These are phyloP conservation scores for Silurus asotus DNA, from an alignment of 2,113 vertebrate species.

Conservation along the genomic window DNA sequence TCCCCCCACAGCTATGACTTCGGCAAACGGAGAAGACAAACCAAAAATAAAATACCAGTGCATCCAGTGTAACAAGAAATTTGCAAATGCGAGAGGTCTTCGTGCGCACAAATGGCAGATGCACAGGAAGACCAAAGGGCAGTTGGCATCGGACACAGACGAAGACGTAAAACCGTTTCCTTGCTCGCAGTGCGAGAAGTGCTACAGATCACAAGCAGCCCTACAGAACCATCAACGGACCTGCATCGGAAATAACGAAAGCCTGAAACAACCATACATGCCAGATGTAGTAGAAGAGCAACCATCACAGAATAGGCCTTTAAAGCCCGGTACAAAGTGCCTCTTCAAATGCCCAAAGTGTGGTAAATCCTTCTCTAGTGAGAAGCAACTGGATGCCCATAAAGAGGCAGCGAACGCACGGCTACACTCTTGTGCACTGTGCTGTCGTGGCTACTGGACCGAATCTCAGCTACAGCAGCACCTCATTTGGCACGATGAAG, in stretches of 20 bases:
- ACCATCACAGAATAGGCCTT: conserved; percentile 9
- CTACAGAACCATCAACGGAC: conserved; percentile 56
- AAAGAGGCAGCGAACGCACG: conserved; percentile 65
- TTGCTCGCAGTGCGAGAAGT: conserved; percentile 53
- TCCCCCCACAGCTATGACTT: neutral
- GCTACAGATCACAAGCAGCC: conserved; percentile 50
- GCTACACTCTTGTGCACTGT: conserved; percentile 72
- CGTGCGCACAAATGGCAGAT: conserved; percentile 74
- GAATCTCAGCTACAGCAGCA: conserved; percentile 76
- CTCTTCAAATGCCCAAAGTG: conserved; percentile 76
- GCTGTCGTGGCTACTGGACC: conserved; percentile 74
- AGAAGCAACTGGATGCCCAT: conserved; percentile 65
- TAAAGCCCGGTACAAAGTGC: conserved; percentile 59
- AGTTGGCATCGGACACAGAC: neutral
- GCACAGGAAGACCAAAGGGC: conserved; percentile 54
- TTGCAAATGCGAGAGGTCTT: conserved; percentile 67
- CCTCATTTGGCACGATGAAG: conserved; percentile 75
- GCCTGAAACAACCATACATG: conserved; percentile 28
- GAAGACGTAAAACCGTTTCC: conserved; percentile 35
- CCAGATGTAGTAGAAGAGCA: conserved; percentile 40
- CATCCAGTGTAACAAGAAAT: conserved; percentile 65
- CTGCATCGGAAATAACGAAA: conserved; percentile 38
- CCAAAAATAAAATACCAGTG: conserved; percentile 59
- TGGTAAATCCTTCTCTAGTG: conserved; percentile 73
- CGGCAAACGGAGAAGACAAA: conserved; percentile 8